A percentile compares a stretch with the other conserved stretches of the same genome.
phyloP scores from a whole-genome alignment of 1,140 invertebrate species.

The Magallana gigas region DNA sequence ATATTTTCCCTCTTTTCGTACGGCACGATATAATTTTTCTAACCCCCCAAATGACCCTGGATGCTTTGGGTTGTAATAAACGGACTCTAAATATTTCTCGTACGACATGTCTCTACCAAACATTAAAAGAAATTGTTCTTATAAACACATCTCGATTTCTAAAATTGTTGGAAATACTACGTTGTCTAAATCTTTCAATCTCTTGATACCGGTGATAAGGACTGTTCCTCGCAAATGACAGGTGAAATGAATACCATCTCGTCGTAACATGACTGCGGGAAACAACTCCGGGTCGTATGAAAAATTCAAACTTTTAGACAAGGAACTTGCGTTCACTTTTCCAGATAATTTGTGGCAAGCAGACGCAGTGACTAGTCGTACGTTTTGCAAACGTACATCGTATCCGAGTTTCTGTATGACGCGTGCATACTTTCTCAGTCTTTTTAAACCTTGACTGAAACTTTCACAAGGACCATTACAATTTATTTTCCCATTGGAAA shows the following conservation, averaged over 20 bases:
- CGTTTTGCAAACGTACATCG: neutral
- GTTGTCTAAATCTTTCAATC: neutral
- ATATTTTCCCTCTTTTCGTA: constrained; percentile 51
- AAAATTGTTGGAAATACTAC: constrained; percentile 24
- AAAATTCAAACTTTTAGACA: neutral
- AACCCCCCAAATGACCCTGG: constrained; percentile 42
- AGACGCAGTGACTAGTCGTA: constrained; percentile 44
- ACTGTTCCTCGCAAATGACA: constrained; percentile 39
- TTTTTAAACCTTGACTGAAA: constrained; percentile 22
- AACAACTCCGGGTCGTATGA: constrained; percentile 49
- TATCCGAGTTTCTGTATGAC: constrained; percentile 42
- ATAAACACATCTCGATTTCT: constrained; percentile 6
- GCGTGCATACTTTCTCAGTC: constrained; percentile 48
- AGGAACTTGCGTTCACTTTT: constrained; percentile 2
- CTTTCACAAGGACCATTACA: constrained; percentile 40
- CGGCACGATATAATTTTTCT: constrained; percentile 51
- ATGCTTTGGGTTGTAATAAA: constrained; percentile 58
- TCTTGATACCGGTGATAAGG: constrained; percentile 47
- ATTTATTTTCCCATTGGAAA: constrained; percentile 45
- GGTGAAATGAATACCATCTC: constrained; percentile 42
- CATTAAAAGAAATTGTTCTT: neutral
- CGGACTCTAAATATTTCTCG: constrained; percentile 46
- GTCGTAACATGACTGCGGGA: constrained; percentile 42
- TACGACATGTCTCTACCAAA: neutral
- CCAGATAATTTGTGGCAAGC: constrained; percentile 18